Evolutionary conservation across 2,797 vertebrate species (phyloP).

Genomic region (Tiaroga cobitis): DNA sequence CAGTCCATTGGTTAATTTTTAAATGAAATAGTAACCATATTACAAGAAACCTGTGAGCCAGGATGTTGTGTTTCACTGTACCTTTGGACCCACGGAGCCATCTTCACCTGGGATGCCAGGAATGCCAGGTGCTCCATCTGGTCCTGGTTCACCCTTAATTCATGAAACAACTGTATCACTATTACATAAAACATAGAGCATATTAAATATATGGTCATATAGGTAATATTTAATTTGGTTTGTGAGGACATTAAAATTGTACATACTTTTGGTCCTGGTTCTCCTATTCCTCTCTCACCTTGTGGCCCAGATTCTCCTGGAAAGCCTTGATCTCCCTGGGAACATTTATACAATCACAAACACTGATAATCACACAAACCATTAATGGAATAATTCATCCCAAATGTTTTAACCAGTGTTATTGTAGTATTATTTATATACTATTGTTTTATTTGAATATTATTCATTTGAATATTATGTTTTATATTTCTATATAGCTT

Average conservation of each 20-base stretch:
- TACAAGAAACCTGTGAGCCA: neutral
- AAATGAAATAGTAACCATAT: neutral
- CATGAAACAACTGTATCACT: neutral
- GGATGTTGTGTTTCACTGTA: constrained; percentile 53
- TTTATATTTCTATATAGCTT: neutral
- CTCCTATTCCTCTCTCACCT: constrained; percentile 78
- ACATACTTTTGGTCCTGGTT: constrained; percentile 79
- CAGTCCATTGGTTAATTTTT: neutral
- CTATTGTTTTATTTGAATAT: neutral
- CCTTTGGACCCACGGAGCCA: constrained; percentile 84
- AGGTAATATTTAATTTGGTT: neutral
- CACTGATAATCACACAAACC: neutral
- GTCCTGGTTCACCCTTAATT: constrained; percentile 81
- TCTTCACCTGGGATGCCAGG: constrained; percentile 81
- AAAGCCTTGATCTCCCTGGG: constrained; percentile 84
- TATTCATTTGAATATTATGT: neutral
- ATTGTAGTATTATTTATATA: neutral
- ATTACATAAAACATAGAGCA: neutral
- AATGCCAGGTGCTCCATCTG: constrained; percentile 77
- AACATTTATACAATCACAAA: constrained; percentile 15
- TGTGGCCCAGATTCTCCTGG: constrained; percentile 80
- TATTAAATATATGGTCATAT: neutral
- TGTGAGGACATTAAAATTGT: neutral
- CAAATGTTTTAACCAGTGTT: neutral
- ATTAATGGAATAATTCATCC: neutral